Conservation (phyloP, 2,888 invertebrate genomes). For the Noctuana brunneofusca region DNA sequence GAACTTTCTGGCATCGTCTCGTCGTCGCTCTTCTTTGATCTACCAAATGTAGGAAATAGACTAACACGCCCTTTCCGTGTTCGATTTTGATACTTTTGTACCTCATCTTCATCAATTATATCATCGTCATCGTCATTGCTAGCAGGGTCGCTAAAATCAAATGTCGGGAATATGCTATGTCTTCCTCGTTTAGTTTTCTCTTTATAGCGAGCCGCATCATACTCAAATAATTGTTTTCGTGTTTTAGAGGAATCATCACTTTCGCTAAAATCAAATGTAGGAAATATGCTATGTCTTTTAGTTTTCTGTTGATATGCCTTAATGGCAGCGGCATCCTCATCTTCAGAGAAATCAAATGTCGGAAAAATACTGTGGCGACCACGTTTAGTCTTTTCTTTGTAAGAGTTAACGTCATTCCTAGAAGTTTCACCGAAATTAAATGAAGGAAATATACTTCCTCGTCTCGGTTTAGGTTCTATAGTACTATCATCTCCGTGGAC, state of each 20-base stretch:
- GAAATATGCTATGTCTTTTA: conserved; percentile 70
- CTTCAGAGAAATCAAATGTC: conserved; percentile 71
- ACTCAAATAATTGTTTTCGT: conserved; percentile 67
- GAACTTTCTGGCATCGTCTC: conserved; percentile 72
- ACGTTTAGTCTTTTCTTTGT: conserved; percentile 61
- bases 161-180: conserved; percentile 72
- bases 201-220: conserved; percentile 62
- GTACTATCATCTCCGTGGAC: conserved; percentile 56
- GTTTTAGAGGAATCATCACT: conserved; percentile 57
- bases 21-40: conserved; percentile 56
- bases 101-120: conserved; percentile 69
- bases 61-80: conserved; percentile 72
- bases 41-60: conserved; percentile 72
- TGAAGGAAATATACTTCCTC: conserved; percentile 68
- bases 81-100: conserved; percentile 69
- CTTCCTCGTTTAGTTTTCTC: conserved; percentile 68
- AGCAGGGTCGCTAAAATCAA: conserved; percentile 64
- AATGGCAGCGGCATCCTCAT: conserved; percentile 61
- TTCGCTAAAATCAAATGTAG: conserved; percentile 68
- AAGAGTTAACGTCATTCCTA: conserved; percentile 58
- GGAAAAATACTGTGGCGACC: conserved; percentile 70
- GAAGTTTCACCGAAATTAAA: conserved; percentile 58
- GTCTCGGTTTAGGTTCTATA: conserved; percentile 53
- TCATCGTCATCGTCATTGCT: conserved; percentile 68
- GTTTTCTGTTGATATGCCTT: conserved; percentile 61